Base-by-base conservation (phyloP, 1,140 invertebrate species). In the Calliphora vicina region DNA sequence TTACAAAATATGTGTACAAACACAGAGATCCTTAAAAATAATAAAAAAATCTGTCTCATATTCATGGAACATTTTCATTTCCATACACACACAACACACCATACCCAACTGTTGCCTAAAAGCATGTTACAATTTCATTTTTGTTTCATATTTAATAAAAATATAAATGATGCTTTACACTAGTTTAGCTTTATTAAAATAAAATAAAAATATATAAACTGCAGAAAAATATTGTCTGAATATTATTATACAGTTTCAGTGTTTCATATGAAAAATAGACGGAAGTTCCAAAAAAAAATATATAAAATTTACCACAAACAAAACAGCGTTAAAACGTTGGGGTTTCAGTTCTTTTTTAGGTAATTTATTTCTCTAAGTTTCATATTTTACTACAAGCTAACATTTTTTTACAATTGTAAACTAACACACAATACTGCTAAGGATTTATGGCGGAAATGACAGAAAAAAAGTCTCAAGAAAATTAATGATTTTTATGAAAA, bases 61-160 rank as follows among this genome's bases (percentile, higher is more conserved):
- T 50, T 50, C 45, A 6, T 50, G 12, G 45, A 15, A 15, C 45
- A 50, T 50, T 50, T 50, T 50, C 2, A 6, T 25, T 15, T 4
- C 12, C 13, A 12, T n/a, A 57, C 17, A 67, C 20, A 67, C n/a
- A n/a, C n/a, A n/a, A n/a, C n/a, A n/a, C n/a, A n/a, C n/a, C n/a
- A n/a, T n/a, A n/a, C 61, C n/a, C 61, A 67, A 25, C 61, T 67
- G 61, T 67, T 67, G 61, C 61, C 61, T 67, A 67, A 23, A 67
- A 25, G 61, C n/a, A 67, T 20, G 10, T 67, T 67, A 23, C 20
- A 67, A 8, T 67, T 67, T 67, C 9, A 0, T 23, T 67, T 67
- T 23, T 6, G 15, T 1, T n/a, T n/a, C n/a, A 35, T 8, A 35
- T 35, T 35, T 35, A 35, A 35, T 5, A 25, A 23, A 67, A 67